phyloP scores from a whole-genome alignment of 2,888 invertebrate species.

The Peribatodes rhomboidaria region DNA sequence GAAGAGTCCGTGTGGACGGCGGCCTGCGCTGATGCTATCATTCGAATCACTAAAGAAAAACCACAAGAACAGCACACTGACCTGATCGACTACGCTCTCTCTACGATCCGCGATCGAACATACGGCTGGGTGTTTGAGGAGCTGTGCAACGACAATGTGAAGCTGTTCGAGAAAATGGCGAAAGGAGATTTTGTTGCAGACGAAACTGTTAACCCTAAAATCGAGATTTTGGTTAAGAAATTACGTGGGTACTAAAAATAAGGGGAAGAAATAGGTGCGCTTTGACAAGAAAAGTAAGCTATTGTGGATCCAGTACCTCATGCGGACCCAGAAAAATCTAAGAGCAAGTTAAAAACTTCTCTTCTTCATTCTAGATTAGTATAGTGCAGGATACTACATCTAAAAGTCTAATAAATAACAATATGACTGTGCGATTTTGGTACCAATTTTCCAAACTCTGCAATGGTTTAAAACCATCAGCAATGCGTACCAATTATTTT shows the following conservation, averaged over 20 bases:
- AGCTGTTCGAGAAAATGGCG: slow-evolving; percentile 51
- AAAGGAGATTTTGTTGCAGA: slow-evolving; percentile 37
- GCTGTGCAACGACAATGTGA: slow-evolving; percentile 61
- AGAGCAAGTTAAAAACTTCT: too few relatives aligned
- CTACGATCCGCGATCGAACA: slow-evolving; percentile 39
- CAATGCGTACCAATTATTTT: too few relatives aligned
- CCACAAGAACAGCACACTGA: neutral
- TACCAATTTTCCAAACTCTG: neutral
- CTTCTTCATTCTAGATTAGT: too few relatives aligned
- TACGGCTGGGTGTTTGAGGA: slow-evolving; percentile 55
- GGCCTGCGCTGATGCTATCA: slow-evolving; percentile 61
- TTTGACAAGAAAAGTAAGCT: neutral
- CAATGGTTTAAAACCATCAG: neutral
- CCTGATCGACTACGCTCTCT: slow-evolving; percentile 34
- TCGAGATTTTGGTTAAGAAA: slow-evolving; percentile 57
- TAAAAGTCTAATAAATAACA: too few relatives aligned
- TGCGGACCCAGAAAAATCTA: neutral
- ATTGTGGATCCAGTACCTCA: neutral
- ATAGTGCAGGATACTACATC: too few relatives aligned
- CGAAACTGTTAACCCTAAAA: slow-evolving; percentile 60
- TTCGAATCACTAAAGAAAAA: slow-evolving; percentile 14
- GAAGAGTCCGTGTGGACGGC: slow-evolving; percentile 82
- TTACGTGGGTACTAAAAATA: slow-evolving; percentile 24
- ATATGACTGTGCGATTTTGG: neutral
- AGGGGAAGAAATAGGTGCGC: neutral